Evolutionary conservation across 2,888 invertebrate genomes (phyloP), one percentile per base, ranked within the genome.

Genomic region (Acanthoscelides obtectus): DNA sequence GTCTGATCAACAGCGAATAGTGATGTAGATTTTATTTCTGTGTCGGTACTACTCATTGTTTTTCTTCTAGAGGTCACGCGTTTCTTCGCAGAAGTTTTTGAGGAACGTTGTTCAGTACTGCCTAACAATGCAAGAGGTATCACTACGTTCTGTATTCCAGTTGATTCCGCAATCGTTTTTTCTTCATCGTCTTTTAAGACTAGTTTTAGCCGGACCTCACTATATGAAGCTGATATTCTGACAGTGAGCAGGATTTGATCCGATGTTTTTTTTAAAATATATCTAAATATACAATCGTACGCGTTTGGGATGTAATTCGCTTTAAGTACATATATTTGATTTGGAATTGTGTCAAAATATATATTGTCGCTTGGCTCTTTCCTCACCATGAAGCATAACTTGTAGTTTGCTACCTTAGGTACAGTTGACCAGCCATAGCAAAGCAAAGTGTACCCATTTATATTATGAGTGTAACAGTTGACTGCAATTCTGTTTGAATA

Each of bases 371-470:
- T 68, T 17, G 71, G 67, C 22, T 72, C 74, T 25, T 75, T 77
- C 22, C 74, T 71, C 0, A 70, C 72, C 0, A 73, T 73, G 25
- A 78, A 69, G 6, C 71, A 67, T 17, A 84, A 70, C 68, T 83
- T 83, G 79, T 80, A 84, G 8, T 70, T 71, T 17, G 80, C 22
- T 20, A 72, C 70, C n/a, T 70, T 70, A 0, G 75, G 64, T 19
- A 68, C 71, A 0, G 75, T 67, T 4, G 78, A 71, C 79, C 79
- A 83, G n/a, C 83, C 85, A 70, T 84, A 84, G 66, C 80, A 80
- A 0, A 84, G 69, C 3, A 84, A 75, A 0, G 84, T 84, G 70
- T 84, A 85, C 0, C 85, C 85, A 5, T 74, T 75, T 3, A 63
- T 45, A 12, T 45, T 45, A 1, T 12, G 8, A 1, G 5, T 45